phyloP scores from a whole-genome alignment of 1,140 invertebrate genomes.

The Archivesica marissinica region DNA sequence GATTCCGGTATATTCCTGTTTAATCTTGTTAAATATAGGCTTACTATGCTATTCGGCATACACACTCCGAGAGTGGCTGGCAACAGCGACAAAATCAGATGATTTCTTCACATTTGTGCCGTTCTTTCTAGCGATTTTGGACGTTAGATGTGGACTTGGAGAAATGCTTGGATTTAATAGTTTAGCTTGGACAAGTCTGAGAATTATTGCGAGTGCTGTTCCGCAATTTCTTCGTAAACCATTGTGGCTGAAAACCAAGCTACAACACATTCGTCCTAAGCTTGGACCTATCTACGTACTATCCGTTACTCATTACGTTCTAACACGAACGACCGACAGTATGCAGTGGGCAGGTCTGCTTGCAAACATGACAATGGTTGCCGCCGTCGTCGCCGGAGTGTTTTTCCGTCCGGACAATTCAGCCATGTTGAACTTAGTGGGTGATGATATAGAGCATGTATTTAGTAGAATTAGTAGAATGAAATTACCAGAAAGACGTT shows the following conservation, averaged over 20 bases:
- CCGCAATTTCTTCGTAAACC: conserved; percentile 63
- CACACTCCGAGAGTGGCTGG: conserved; percentile 19
- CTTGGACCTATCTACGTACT: conserved; percentile 62
- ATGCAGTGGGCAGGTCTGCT: not conserved
- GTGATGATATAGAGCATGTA: not conserved
- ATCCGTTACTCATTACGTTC: conserved; percentile 29
- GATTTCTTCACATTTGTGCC: conserved; percentile 9
- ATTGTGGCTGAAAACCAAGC: conserved; percentile 54
- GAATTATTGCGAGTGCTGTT: conserved; percentile 46
- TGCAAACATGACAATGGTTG: conserved; percentile 3
- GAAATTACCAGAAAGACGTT: conserved; percentile 21
- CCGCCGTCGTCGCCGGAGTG: conserved; percentile 38
- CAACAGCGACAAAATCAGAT: conserved; percentile 23
- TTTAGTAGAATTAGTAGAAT: too few relatives aligned
- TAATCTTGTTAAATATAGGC: too few relatives aligned
- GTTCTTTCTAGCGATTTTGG: conserved; percentile 20
- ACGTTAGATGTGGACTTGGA: conserved; percentile 27
- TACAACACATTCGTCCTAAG: conserved; percentile 60
- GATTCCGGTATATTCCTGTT: not conserved
- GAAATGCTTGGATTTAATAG: not conserved
- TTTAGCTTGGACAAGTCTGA: not conserved
- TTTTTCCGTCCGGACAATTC: conserved; percentile 56
- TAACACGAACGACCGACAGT: not conserved
- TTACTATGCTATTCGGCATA: not conserved
- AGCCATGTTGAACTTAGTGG: conserved; percentile 17